These are phyloP conservation scores for Antheraea pernyi DNA, from an alignment of 1,140 invertebrate genomes.

Conservation along the genomic window DNA sequence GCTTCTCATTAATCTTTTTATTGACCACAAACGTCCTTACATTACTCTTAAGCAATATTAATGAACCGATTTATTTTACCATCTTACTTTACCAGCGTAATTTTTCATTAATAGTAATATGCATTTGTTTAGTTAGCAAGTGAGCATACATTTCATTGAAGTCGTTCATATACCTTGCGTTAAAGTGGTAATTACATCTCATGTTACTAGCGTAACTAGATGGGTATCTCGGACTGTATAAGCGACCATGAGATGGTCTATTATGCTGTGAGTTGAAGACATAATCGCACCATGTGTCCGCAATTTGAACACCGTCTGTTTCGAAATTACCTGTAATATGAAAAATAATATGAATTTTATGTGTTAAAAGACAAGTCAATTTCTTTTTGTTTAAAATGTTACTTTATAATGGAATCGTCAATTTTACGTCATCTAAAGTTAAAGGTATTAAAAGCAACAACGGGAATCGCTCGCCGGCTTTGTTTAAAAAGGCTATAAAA, in stretches of 20 bases:
- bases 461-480: too few species aligned
- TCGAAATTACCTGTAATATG: slow-evolving; percentile 84
- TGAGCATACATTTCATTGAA: background rate
- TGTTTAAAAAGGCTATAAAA: too few species aligned
- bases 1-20: too few species aligned
- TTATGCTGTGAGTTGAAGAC: slow-evolving; percentile 85
- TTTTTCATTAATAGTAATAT: too few species aligned
- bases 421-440: too few species aligned
- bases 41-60: too few species aligned
- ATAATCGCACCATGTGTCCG: slow-evolving; percentile 88
- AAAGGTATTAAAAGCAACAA: too few species aligned
- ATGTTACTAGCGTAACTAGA: slow-evolving; percentile 91
- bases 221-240: slow-evolving; percentile 92
- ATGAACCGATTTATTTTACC: too few species aligned
- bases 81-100: too few species aligned
- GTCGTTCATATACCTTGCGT: slow-evolving; percentile 81
- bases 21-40: too few species aligned
- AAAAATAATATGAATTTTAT: background rate
- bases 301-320: slow-evolving; percentile 84
- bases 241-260: slow-evolving; percentile 83
- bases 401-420: too few species aligned
- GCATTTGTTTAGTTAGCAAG: too few species aligned
- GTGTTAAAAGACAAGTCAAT: background rate
- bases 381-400: background rate
- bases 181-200: slow-evolving; percentile 89